phyloP scores from a whole-genome alignment of 2,113 vertebrate genomes.

The Romanogobio albipinnatus region DNA sequence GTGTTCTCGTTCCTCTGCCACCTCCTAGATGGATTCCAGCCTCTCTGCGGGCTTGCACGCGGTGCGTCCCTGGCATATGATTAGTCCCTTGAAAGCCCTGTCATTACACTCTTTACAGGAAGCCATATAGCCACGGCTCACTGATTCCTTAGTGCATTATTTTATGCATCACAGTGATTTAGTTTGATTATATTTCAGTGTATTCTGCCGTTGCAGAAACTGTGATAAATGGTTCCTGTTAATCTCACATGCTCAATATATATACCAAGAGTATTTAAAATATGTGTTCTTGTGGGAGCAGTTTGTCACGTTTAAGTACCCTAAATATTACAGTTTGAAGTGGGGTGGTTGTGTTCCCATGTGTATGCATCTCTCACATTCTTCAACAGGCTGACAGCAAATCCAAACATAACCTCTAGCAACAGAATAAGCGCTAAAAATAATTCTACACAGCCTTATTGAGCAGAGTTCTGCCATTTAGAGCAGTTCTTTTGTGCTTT shows the following conservation, averaged over 20 bases:
- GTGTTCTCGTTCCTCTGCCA: slow-evolving; percentile 79
- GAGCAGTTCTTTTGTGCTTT: background rate
- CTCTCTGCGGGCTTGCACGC: slow-evolving; percentile 75
- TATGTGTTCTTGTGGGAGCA: background rate
- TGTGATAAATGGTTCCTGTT: background rate
- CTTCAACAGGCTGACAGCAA: slow-evolving; percentile 12
- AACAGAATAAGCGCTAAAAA: slow-evolving; percentile 16
- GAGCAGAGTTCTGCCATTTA: background rate
- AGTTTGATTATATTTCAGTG: background rate
- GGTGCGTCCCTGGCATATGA: slow-evolving; percentile 65
- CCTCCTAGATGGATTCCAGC: slow-evolving; percentile 72
- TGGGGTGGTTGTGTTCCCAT: background rate
- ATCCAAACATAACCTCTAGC: slow-evolving; percentile 53
- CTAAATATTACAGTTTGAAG: background rate
- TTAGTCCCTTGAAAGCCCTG: slow-evolving; percentile 19
- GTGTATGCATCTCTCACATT: background rate
- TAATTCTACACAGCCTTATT: background rate
- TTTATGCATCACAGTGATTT: background rate
- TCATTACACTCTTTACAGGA: slow-evolving; percentile 46
- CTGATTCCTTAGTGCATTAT: slow-evolving; percentile 29
- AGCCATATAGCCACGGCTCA: background rate
- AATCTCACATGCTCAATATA: background rate
- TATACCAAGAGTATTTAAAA: background rate
- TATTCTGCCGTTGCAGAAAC: background rate
- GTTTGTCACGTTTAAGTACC: slow-evolving; percentile 8